A percentile compares a stretch with the other conserved stretches of the same genome.
phyloP scores from a whole-genome alignment of 37 sponge, comb jelly and placozoan genomes.

The Chondrilla cf. caribensis region DNA sequence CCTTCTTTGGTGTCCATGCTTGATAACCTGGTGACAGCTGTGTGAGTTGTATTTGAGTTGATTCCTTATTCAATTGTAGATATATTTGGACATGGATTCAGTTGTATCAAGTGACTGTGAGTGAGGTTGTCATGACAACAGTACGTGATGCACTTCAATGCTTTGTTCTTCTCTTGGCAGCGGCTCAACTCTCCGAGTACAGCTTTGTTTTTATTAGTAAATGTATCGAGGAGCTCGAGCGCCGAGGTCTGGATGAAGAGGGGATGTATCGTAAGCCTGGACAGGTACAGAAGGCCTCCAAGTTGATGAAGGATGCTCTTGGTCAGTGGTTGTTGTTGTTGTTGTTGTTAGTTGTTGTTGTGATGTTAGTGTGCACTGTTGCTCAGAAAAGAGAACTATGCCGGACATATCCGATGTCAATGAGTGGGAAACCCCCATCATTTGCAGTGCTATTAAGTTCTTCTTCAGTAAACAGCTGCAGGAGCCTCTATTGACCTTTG shows the following conservation, averaged over 20 bases:
- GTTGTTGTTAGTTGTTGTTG: background rate
- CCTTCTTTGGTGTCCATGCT: too few relatives aligned
- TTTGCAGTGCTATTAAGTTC: constrained; percentile 83
- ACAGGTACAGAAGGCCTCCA: constrained; percentile 66
- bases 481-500: constrained; percentile 83
- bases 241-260: constrained; percentile 81
- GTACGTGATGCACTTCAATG: too few relatives aligned
- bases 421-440: constrained; percentile 84
- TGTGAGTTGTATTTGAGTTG: too few relatives aligned
- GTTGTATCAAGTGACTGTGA: too few relatives aligned
- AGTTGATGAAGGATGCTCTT: constrained; percentile 64
- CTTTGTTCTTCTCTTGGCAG: background rate
- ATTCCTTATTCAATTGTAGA: too few relatives aligned
- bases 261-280: constrained; percentile 93
- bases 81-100: too few relatives aligned
- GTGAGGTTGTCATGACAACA: too few relatives aligned
- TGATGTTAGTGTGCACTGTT: background rate
- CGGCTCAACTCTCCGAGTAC: background rate
- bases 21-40: too few relatives aligned
- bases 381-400: constrained; percentile 40
- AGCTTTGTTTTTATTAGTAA: constrained; percentile 65
- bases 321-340: constrained; percentile 15
- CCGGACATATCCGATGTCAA: constrained; percentile 42
- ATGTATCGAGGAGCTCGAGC: constrained; percentile 69
- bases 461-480: constrained; percentile 73